Percentiles rank a stretch among this genome's conserved stretches.
Conservation (phyloP, 2,888 invertebrate species). For the Harpalus rufipes region DNA sequence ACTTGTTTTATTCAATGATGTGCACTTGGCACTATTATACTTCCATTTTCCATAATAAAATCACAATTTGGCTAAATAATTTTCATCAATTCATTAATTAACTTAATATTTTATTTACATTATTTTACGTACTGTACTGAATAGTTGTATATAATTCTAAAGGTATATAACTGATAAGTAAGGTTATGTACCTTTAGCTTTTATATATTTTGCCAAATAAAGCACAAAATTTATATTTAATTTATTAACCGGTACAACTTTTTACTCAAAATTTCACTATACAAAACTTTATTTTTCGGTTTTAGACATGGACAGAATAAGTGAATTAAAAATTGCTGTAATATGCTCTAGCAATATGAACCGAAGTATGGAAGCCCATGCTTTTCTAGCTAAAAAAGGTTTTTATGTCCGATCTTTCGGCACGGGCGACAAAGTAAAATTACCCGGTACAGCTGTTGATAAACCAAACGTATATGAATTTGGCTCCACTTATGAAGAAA, state of each 20-base stretch:
- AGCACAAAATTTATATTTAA: too few species aligned
- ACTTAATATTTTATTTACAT: conserved; percentile 2
- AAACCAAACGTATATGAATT: conserved; percentile 98
- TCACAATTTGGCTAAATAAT: neutral
- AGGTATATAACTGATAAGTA: conserved; percentile 20
- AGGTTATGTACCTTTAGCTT: conserved; percentile 6
- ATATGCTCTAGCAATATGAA: conserved; percentile 99
- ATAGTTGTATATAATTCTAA: conserved; percentile 24
- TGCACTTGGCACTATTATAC: conserved; percentile 15
- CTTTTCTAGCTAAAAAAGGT: conserved; percentile 97
- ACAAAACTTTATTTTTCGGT: conserved; percentile 13
- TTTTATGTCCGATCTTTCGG: conserved; percentile 97
- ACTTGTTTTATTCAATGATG: neutral
- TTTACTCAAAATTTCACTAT: too few species aligned
- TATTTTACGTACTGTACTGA: neutral
- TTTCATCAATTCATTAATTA: neutral
- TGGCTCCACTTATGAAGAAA: conserved; percentile 95
- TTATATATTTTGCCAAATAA: neutral
- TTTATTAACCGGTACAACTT: too few species aligned
- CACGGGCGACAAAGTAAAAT: conserved; percentile 96
- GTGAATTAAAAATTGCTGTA: conserved; percentile 90
- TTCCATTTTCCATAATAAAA: neutral
- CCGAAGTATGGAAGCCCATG: conserved; percentile 99
- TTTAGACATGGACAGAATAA: conserved; percentile 69
- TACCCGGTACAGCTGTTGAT: conserved; percentile 96